Evolutionary conservation across 1,140 invertebrate species (phyloP).

Genomic region (Papilio xuthus): DNA sequence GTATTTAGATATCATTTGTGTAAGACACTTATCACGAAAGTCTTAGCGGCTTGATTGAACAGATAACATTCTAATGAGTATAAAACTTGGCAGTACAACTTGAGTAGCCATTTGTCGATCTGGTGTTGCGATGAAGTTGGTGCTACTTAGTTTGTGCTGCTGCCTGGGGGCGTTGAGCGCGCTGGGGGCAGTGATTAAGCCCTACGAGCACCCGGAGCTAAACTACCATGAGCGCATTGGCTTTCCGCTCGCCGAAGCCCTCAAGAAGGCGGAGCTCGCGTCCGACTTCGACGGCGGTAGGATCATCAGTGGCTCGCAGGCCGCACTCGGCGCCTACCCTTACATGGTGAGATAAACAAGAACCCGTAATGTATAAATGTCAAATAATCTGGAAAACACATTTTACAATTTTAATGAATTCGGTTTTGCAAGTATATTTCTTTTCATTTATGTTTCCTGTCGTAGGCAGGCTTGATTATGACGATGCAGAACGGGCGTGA

Average conservation of each 20-base stretch:
- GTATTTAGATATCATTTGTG: too few relatives aligned
- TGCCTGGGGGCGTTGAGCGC: constrained; percentile 6
- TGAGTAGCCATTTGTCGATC: not conserved
- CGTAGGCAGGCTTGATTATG: not conserved
- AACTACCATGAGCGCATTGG: constrained; percentile 53
- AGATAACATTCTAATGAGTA: too few relatives aligned
- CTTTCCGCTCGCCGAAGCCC: constrained; percentile 42
- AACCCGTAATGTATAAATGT: too few relatives aligned
- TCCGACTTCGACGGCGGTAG: constrained; percentile 50
- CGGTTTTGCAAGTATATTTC: not conserved
- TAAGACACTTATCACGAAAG: too few relatives aligned
- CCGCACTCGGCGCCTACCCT: not conserved
- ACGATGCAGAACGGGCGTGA: not conserved
- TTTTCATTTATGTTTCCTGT: not conserved
- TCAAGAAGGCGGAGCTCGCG: constrained; percentile 45
- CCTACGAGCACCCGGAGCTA: constrained; percentile 38
- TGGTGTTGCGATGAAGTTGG: not conserved
- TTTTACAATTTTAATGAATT: too few relatives aligned
- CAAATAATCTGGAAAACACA: too few relatives aligned
- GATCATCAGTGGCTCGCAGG: constrained; percentile 47
- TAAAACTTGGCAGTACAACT: not conserved
- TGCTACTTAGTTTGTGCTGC: not conserved
- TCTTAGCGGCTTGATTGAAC: too few relatives aligned
- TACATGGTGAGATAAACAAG: not conserved
- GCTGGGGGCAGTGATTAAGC: not conserved